Conservation (phyloP, 1,140 invertebrate genomes). For the Centruroides vittatus region DNA sequence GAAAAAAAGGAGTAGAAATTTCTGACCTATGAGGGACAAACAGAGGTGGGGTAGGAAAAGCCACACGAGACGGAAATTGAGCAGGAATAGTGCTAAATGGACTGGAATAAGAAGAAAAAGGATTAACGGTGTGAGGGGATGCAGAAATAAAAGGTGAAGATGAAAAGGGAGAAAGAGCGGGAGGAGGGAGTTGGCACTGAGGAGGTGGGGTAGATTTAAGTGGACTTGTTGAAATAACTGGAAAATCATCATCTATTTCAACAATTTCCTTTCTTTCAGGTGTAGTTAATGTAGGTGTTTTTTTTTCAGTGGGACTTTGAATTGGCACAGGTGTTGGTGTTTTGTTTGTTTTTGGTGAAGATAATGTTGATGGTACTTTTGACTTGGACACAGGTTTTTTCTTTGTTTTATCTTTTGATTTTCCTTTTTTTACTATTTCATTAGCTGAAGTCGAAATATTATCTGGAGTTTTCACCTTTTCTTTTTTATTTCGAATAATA, state of each 20-base stretch:
- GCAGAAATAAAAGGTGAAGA: conserved; percentile 8
- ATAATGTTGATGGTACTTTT: not conserved
- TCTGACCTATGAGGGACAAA: conserved; percentile 8
- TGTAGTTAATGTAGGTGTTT: not conserved
- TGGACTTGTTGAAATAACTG: not conserved
- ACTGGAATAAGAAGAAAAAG: not conserved
- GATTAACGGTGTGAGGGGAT: not conserved
- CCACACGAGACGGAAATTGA: not conserved
- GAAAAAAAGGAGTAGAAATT: conserved; percentile 2
- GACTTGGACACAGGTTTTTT: not conserved
- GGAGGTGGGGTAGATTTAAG: conserved; percentile 4
- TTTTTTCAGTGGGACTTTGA: not conserved
- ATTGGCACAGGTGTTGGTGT: not conserved
- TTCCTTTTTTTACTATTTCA: not conserved
- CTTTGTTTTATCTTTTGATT: not conserved
- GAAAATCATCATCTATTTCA: too few relatives aligned
- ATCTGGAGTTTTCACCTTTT: conserved; percentile 11
- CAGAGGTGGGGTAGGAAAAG: conserved; percentile 14
- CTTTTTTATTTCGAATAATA: conserved; percentile 11
- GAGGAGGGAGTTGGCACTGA: not conserved
- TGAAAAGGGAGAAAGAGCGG: conserved; percentile 2
- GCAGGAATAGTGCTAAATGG: not conserved
- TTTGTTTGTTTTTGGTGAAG: not conserved
- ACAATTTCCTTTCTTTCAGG: not conserved
- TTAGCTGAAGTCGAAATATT: not conserved